Conservation (phyloP, 2,113 vertebrate genomes). For the Coracopsis vasa region DNA sequence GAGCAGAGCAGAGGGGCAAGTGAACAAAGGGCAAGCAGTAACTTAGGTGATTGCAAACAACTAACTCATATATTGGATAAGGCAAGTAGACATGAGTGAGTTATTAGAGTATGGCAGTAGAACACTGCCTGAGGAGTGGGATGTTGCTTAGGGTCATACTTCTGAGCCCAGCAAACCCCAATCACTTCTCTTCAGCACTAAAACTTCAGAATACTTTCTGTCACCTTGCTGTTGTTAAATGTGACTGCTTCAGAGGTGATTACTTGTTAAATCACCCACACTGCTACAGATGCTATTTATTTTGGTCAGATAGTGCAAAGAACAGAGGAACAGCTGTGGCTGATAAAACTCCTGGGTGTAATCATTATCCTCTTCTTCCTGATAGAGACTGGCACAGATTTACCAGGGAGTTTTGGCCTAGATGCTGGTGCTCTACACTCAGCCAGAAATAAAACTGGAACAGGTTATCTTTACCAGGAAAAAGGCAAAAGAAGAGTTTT, state of each 20-base stretch:
- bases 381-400: slow-evolving; percentile 42
- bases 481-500: neutral
- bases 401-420: slow-evolving; percentile 40
- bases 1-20: neutral
- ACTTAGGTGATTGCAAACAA: neutral
- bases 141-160: neutral
- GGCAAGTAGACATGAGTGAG: neutral
- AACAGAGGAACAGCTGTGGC: slow-evolving; percentile 63
- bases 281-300: slow-evolving; percentile 54
- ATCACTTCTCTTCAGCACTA: neutral
- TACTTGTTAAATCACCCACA: neutral
- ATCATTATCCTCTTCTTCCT: slow-evolving; percentile 49
- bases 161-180: neutral
- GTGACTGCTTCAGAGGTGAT: neutral
- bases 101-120: neutral
- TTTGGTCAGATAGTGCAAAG: slow-evolving; percentile 60
- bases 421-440: neutral
- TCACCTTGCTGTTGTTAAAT: neutral
- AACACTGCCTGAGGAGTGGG: neutral
- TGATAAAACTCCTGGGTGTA: slow-evolving; percentile 50
- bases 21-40: neutral
- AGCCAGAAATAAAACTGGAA: neutral
- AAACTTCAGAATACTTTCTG: neutral
- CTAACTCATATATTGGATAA: neutral
- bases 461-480: neutral